phyloP scores from a whole-genome alignment of 2,797 vertebrate species.

The Sphenodon punctatus region DNA sequence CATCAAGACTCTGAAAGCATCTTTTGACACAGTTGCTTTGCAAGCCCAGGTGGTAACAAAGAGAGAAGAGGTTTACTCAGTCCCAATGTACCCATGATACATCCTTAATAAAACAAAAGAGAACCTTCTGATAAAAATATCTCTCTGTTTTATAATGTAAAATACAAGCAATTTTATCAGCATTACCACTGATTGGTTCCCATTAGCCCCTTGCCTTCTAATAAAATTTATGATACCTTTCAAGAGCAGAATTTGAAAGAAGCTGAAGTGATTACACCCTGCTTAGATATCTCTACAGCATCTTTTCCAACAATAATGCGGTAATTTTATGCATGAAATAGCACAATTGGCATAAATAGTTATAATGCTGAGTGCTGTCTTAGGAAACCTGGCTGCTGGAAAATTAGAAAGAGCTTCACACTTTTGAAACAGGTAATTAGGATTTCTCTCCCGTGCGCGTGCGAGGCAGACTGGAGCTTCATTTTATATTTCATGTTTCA shows the following conservation, averaged over 20 bases:
- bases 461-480: constrained; percentile 75
- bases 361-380: constrained; percentile 82
- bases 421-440: constrained; percentile 84
- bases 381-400: constrained; percentile 80
- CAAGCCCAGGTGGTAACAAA: neutral
- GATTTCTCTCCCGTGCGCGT: constrained; percentile 78
- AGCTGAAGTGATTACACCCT: constrained; percentile 83
- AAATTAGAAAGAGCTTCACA: constrained; percentile 82
- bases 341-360: constrained; percentile 86
- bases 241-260: constrained; percentile 85
- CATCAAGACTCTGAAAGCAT: constrained; percentile 30
- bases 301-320: constrained; percentile 83
- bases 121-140: constrained; percentile 71
- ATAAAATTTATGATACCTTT: constrained; percentile 86
- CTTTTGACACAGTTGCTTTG: constrained; percentile 15
- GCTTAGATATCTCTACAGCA: constrained; percentile 83
- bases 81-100: constrained; percentile 50
- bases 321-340: constrained; percentile 88
- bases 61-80: constrained; percentile 23
- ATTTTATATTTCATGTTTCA: constrained; percentile 81
- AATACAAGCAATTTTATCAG: constrained; percentile 84
- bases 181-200: constrained; percentile 83
- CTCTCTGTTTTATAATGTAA: constrained; percentile 76
- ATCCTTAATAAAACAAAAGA: constrained; percentile 74
- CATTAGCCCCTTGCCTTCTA: constrained; percentile 85